Conservation (phyloP, 2,113 vertebrate genomes). For the human (Homo sapiens) region GRCh38 chr5:51988501-51989000, state of each 20-base stretch:
- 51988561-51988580: conserved; percentile 76
- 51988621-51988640: conserved; percentile 95
- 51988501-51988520: background rate
- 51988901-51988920: conserved; percentile 64
- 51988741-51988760: conserved; percentile 98
- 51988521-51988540: conserved; percentile 41
- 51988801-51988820: conserved; percentile 93
- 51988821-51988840: conserved; percentile 84
- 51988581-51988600: conserved; percentile 86
- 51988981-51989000: conserved; percentile 46
- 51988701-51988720: conserved; percentile 91
- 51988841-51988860: conserved; percentile 77
- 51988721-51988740: conserved; percentile 94
- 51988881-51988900: conserved; percentile 68
- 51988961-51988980: conserved; percentile 72
- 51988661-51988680: conserved; percentile 99
- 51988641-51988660: conserved; percentile 95
- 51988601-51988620: conserved; percentile 94
- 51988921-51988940: conserved; percentile 73
- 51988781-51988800: conserved; percentile 92
- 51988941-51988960: conserved; percentile 72
- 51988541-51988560: conserved; percentile 72
- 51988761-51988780: conserved; percentile 92
- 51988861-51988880: conserved; percentile 85
- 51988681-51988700: conserved; percentile 97